Percentiles rank a stretch among this genome's conserved stretches.
Conservation (phyloP, 2,888 invertebrate genomes). For the Aleiodes testaceus region DNA sequence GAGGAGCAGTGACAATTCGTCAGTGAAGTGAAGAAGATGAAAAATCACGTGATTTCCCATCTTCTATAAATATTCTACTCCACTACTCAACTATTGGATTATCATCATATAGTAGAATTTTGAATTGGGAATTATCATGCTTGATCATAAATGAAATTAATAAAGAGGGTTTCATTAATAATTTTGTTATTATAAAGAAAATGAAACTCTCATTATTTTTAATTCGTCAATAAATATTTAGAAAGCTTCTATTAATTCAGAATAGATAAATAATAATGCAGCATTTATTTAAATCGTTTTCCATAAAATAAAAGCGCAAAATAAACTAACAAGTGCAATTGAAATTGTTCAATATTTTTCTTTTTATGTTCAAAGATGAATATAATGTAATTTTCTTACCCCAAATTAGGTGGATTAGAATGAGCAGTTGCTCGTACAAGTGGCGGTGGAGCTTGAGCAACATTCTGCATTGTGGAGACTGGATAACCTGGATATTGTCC, state of each 20-base stretch:
- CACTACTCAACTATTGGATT: too few relatives aligned
- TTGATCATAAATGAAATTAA: neutral
- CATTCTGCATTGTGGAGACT: slow-evolving; percentile 68
- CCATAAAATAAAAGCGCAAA: slow-evolving; percentile 20
- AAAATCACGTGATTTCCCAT: too few relatives aligned
- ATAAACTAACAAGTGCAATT: slow-evolving; percentile 14
- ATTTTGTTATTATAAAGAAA: too few relatives aligned
- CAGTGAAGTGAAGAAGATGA: neutral
- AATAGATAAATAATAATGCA: slow-evolving; percentile 21
- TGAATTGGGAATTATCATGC: slow-evolving; percentile 13
- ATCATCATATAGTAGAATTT: neutral
- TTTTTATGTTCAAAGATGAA: slow-evolving; percentile 23
- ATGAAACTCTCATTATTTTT: too few relatives aligned
- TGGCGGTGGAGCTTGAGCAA: slow-evolving; percentile 71
- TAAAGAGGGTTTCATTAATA: neutral
- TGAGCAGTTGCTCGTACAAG: slow-evolving; percentile 74
- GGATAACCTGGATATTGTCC: slow-evolving; percentile 69
- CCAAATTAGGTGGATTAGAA: slow-evolving; percentile 71
- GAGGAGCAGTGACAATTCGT: neutral
- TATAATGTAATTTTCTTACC: slow-evolving; percentile 63
- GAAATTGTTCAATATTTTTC: neutral
- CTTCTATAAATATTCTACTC: too few relatives aligned
- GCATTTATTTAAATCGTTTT: slow-evolving; percentile 1
- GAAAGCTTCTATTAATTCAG: neutral
- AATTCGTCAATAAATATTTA: too few relatives aligned